Evolutionary conservation across 2,888 invertebrate species (phyloP).

Genomic region (Sicus ferrugineus): DNA sequence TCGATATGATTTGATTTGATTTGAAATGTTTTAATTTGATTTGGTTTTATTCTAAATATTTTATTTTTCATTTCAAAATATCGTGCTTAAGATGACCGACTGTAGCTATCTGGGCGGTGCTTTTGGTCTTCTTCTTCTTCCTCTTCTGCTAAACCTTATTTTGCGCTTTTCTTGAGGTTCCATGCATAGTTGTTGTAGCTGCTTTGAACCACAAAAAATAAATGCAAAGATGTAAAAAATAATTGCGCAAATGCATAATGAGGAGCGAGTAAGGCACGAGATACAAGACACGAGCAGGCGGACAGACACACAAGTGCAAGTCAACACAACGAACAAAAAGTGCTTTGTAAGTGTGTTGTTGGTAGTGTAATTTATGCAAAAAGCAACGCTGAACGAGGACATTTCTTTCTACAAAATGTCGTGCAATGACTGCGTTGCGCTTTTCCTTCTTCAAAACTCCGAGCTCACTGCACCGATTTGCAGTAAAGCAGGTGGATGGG

Average conservation of each 20-base stretch:
- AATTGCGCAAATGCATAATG: conserved; percentile 34
- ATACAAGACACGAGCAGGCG: conserved; percentile 4
- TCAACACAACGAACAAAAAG: conserved; percentile 3
- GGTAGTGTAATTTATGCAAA: conserved; percentile 26
- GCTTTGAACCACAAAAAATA: conserved; percentile 4
- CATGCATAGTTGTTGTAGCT: conserved; percentile 1
- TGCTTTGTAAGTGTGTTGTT: not conserved
- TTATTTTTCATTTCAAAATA: not conserved
- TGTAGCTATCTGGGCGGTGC: not conserved
- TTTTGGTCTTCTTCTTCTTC: not conserved
- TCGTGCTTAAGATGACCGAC: not conserved
- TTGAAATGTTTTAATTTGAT: not conserved
- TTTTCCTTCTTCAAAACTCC: conserved; percentile 15
- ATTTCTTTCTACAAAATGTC: conserved; percentile 31
- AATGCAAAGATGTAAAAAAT: conserved; percentile 19
- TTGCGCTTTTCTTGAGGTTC: conserved; percentile 25
- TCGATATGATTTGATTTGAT: not conserved
- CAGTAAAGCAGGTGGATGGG: not conserved
- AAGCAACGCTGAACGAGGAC: conserved; percentile 37
- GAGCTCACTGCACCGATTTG: not conserved
- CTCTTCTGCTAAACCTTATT: not conserved
- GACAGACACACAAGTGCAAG: not conserved
- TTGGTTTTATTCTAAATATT: not conserved
- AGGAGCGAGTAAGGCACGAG: conserved; percentile 17
- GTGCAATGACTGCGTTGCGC: conserved; percentile 30